Conservation (phyloP, 2,888 invertebrate genomes). For the Theretra japonica region DNA sequence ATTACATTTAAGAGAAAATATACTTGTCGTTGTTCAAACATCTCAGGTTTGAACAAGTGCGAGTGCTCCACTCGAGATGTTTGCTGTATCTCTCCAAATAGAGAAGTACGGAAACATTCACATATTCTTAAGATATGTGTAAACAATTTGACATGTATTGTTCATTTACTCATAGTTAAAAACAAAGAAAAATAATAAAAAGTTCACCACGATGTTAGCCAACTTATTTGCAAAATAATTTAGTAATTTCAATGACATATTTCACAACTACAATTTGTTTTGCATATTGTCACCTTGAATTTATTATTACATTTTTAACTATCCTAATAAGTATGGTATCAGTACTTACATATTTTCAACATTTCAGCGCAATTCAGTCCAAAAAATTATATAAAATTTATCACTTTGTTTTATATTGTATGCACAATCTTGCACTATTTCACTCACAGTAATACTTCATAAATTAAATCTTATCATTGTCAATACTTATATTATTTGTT, state of each 20-base stretch:
- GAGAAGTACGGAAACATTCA: constrained; percentile 1
- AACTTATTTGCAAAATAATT: not conserved
- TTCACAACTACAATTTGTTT: not conserved
- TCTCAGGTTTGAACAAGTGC: not conserved
- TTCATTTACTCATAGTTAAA: not conserved
- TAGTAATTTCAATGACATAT: not conserved
- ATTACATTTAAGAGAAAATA: not conserved
- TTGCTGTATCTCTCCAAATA: constrained; percentile 8
- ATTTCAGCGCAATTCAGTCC: not conserved
- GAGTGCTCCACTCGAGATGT: constrained; percentile 14
- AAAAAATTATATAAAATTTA: not conserved
- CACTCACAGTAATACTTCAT: constrained; percentile 4
- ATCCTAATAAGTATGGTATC: not conserved
- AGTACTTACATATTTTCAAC: constrained; percentile 8
- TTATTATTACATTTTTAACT: too few relatives aligned
- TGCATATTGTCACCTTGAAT: too few relatives aligned
- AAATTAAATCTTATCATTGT: constrained; percentile 20
- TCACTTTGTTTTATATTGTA: not conserved
- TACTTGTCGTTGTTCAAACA: not conserved
- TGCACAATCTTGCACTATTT: not conserved
- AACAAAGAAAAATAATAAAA: not conserved
- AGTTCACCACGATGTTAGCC: not conserved
- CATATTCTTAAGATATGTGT: not conserved
- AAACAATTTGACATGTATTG: not conserved
- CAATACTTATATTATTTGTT: constrained; percentile 12